Conservation (phyloP, 2,888 invertebrate species). For the Sesia apiformis region DNA sequence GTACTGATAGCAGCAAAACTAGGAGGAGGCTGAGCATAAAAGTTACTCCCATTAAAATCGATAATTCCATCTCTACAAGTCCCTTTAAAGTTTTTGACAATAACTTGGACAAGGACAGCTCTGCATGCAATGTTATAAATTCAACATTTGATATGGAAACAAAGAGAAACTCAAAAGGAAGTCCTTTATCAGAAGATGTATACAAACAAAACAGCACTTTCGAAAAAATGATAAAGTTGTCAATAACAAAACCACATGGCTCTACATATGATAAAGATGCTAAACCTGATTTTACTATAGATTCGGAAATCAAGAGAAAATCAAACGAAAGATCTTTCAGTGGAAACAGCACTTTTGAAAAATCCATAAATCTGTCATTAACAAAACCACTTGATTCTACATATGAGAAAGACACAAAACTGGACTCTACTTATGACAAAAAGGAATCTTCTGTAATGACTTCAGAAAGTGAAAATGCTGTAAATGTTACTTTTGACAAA, state of each 20-base stretch:
- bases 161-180: too few species aligned
- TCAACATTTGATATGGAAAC: neutral
- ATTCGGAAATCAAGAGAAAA: neutral
- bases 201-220: neutral
- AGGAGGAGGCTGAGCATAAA: neutral
- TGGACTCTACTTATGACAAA: constrained; percentile 16
- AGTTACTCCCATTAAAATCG: neutral
- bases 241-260: too few species aligned
- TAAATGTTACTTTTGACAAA: constrained; percentile 33
- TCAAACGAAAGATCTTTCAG: neutral
- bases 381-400: constrained; percentile 11
- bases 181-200: neutral
- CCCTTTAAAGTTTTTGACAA: constrained; percentile 16
- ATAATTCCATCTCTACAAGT: neutral
- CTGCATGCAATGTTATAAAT: neutral
- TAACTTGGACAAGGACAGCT: constrained; percentile 32
- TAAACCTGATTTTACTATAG: too few species aligned
- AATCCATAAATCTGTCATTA: neutral
- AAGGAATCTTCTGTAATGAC: constrained; percentile 5
- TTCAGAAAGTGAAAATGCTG: constrained; percentile 1
- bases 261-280: too few species aligned
- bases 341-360: constrained; percentile 12
- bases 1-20: neutral
- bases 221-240: too few species aligned
- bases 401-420: constrained; percentile 10